Evolutionary conservation across 1,140 invertebrate genomes (phyloP), one percentile per base, ranked within the genome.

Genomic region (Drosophila asahinai): DNA sequence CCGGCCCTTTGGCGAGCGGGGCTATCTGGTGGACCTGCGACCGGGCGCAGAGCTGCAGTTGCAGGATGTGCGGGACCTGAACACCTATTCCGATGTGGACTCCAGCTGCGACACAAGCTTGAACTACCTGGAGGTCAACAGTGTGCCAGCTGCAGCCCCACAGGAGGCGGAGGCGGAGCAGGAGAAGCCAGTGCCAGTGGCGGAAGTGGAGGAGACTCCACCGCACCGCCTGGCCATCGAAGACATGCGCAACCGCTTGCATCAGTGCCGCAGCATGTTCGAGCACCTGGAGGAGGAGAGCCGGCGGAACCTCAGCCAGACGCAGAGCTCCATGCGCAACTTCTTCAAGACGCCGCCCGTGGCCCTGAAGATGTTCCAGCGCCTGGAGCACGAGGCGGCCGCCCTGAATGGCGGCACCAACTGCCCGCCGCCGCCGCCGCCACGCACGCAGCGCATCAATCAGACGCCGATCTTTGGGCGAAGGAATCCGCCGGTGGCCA

Each of bases 61-160:
- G 22, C 80, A 92, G 52, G 89, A 93, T 81, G 92, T 93, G 0
- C 82, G 83, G 0, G 92, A 93, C 42, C 33, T 93, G 11, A 92
- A 93, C n/a, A 92, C 89, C 58, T 92, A 91, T 40, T 93, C 92
- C 7, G 92, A 93, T 60, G 91, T 92, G 47, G 92, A 93, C 58
- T 93, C 92, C 9, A 93, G 92, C 49, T 93, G 92, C 59, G 92
- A 93, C 48, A 93, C 89, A 0, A 93, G 92, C 49, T 47, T 93
- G 1, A 93, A 93, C 45, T 93, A 93, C 52, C 86, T 83, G 15
- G 92, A 93, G 38, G 75, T 83, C 0, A 93, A 93, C 59, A 70
- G 38, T 40, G n/a, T 57, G 8, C 40, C 45, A 1, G 15, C n/a
- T 30, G 15, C 1, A 47, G n/a, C 38, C 19, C 12, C 52, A 36